Evolutionary conservation across 2,113 vertebrate genomes (phyloP).

Genomic region (Tetrao urogallus): DNA sequence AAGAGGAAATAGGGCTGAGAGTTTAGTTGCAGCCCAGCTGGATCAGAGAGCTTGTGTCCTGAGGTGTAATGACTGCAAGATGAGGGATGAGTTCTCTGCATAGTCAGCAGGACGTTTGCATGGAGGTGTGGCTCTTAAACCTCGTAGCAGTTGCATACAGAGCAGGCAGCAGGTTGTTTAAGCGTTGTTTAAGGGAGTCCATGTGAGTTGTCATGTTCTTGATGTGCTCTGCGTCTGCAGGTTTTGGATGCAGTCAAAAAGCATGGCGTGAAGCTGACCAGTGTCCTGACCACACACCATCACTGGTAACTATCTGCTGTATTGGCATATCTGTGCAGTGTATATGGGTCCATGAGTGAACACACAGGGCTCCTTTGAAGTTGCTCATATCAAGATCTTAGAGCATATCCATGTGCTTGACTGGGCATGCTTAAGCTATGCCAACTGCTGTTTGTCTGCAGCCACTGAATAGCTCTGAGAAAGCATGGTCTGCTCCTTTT

Average conservation of each 20-base stretch:
- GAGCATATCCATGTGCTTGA: background rate
- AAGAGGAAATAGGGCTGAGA: background rate
- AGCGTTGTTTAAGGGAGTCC: background rate
- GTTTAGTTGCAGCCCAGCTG: background rate
- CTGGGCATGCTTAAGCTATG: background rate
- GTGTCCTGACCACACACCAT: conserved; percentile 95
- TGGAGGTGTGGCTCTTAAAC: background rate
- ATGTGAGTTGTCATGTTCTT: background rate
- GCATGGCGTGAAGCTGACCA: conserved; percentile 89
- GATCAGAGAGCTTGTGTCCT: accelerated
- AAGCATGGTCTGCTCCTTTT: background rate
- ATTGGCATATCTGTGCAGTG: background rate
- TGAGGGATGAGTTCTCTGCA: background rate
- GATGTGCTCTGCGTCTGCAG: conserved; percentile 69
- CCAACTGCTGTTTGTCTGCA: background rate
- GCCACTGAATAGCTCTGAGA: background rate
- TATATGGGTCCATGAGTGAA: background rate
- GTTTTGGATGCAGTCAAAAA: conserved; percentile 90
- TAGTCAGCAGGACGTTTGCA: background rate
- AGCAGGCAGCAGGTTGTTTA: background rate
- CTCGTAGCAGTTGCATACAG: accelerated
- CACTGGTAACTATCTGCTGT: conserved; percentile 85
- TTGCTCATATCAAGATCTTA: background rate
- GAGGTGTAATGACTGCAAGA: accelerated
- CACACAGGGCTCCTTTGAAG: background rate